Conservation (phyloP, 2,888 invertebrate genomes). For the Heliconius erato region DNA sequence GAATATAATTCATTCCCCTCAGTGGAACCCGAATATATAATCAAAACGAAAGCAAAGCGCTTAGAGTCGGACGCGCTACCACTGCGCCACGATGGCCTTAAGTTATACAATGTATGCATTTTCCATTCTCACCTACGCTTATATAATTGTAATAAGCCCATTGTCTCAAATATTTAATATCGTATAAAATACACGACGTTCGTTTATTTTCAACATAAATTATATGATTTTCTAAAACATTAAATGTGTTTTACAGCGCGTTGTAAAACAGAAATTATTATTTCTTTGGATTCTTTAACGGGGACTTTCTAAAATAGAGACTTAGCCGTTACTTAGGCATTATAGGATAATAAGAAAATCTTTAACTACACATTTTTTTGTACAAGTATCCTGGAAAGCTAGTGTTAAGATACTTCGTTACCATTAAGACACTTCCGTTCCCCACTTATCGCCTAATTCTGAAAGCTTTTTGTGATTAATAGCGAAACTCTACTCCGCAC, state of each 20-base stretch:
- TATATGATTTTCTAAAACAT: conserved; percentile 25
- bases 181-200: conserved; percentile 1
- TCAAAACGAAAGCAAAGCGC: not conserved
- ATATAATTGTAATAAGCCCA: conserved; percentile 15
- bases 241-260: conserved; percentile 24
- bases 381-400: not conserved
- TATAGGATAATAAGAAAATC: not conserved
- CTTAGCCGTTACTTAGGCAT: not conserved
- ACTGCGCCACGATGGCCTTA: not conserved
- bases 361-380: not conserved
- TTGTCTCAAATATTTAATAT: conserved; percentile 5
- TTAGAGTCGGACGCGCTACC: not conserved
- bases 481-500: not conserved
- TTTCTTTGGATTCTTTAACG: not conserved
- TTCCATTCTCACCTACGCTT: conserved; percentile 6
- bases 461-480: not conserved
- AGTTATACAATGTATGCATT: not conserved
- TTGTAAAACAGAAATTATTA: conserved; percentile 7
- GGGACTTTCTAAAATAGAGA: conserved; percentile 14
- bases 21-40: not conserved
- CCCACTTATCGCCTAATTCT: not conserved
- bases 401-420: not conserved
- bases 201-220: conserved; percentile 12
- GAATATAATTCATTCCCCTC: not conserved
- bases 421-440: not conserved